phyloP scores from a whole-genome alignment of 2,797 vertebrate genomes.

The Pitangus sulphuratus region DNA sequence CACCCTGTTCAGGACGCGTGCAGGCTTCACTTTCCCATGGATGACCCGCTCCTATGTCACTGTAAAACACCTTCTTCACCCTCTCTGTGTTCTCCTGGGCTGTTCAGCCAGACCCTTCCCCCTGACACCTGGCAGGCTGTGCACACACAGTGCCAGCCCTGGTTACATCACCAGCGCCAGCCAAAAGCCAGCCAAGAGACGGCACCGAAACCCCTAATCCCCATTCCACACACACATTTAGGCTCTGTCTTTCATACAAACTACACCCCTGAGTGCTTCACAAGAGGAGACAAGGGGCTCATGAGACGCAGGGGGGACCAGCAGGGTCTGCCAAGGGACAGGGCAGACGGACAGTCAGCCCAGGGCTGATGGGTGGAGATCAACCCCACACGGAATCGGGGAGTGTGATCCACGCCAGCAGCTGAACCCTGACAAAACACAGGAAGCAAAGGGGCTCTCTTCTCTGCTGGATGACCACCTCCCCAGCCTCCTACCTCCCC shows the following conservation, averaged over 20 bases:
- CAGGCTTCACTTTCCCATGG: slow-evolving; percentile 21
- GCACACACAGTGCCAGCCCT: not conserved
- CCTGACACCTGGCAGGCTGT: not conserved
- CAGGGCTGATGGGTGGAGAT: not conserved
- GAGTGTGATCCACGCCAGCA: not conserved
- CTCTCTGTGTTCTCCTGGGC: not conserved
- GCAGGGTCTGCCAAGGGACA: not conserved
- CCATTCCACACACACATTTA: not conserved
- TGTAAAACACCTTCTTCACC: not conserved
- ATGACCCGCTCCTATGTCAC: not conserved
- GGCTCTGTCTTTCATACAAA: not conserved
- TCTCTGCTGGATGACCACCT: not conserved
- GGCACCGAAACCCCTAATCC: not conserved
- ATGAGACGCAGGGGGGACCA: not conserved
- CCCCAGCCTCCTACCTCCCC: not conserved
- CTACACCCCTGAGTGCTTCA: not conserved
- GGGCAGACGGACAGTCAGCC: rapidly evolving
- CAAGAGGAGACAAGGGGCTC: not conserved
- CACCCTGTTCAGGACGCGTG: not conserved
- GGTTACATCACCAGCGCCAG: not conserved
- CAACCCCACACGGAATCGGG: rapidly evolving
- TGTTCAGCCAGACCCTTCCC: not conserved
- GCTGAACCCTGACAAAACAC: not conserved
- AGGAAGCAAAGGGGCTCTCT: not conserved
- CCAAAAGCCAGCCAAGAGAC: not conserved